Evolutionary conservation across 2,888 invertebrate species (phyloP).

Genomic region (Tachina grossa): DNA sequence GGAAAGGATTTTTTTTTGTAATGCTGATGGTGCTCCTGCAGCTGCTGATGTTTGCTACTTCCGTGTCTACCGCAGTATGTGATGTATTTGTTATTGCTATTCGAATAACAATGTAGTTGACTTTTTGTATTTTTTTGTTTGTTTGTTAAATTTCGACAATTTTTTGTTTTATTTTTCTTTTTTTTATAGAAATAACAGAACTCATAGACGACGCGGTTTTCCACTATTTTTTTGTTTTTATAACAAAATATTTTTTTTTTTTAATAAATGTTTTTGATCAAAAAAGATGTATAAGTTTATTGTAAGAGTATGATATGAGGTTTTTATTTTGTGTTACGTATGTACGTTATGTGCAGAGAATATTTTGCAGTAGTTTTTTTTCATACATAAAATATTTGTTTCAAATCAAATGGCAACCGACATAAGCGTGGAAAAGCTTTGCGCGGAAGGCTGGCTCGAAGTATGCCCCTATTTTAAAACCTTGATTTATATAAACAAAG

Average conservation of each 20-base stretch:
- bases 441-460: too few species aligned
- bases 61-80: slow-evolving; percentile 64
- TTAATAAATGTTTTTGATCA: slow-evolving; percentile 16
- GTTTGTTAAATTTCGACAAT: slow-evolving; percentile 49
- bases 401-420: slow-evolving; percentile 41
- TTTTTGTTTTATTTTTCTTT: slow-evolving; percentile 14
- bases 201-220: slow-evolving; percentile 71
- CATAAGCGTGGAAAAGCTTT: not conserved
- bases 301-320: slow-evolving; percentile 38
- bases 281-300: slow-evolving; percentile 51
- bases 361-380: not conserved
- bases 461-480: too few species aligned
- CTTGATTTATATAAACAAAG: too few species aligned
- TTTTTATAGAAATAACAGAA: slow-evolving; percentile 64
- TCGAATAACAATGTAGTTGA: slow-evolving; percentile 72
- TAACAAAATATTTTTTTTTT: slow-evolving; percentile 15
- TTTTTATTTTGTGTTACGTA: not conserved
- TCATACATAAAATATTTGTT: slow-evolving; percentile 47
- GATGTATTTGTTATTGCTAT: slow-evolving; percentile 70
- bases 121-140: slow-evolving; percentile 59
- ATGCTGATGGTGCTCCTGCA: slow-evolving; percentile 59
- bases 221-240: slow-evolving; percentile 61
- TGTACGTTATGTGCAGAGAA: not conserved
- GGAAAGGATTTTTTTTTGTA: slow-evolving; percentile 15
- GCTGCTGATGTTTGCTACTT: slow-evolving; percentile 68